phyloP scores from a whole-genome alignment of 2,888 invertebrate species.

The Cephus nigrinus region DNA sequence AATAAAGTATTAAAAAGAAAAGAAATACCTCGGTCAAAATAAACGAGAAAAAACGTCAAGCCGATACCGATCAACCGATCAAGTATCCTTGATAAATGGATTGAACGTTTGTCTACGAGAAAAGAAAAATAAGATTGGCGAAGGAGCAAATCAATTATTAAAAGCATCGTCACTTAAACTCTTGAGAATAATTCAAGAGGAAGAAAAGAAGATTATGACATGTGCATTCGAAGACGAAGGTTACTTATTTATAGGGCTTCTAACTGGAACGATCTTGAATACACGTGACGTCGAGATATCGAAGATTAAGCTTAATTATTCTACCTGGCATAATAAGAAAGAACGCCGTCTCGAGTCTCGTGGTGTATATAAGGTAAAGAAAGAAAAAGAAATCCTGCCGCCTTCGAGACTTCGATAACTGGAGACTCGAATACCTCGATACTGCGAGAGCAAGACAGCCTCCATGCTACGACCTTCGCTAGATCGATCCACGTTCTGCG shows the following conservation, averaged over 20 bases:
- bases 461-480: conserved; percentile 35
- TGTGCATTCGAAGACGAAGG: not conserved
- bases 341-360: not conserved
- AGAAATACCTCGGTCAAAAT: not conserved
- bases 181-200: not conserved
- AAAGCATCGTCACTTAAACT: not conserved
- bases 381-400: not conserved
- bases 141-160: not conserved
- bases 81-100: not conserved
- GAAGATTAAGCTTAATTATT: not conserved
- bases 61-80: not conserved
- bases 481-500: conserved; percentile 34
- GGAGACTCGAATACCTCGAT: not conserved
- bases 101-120: not conserved
- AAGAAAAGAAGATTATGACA: not conserved
- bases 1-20: not conserved
- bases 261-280: not conserved
- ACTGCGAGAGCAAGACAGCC: not conserved
- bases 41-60: not conserved
- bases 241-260: not conserved
- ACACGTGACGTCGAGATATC: not conserved
- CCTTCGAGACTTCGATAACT: not conserved
- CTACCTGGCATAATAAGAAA: not conserved
- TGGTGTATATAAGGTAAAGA: not conserved
- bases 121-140: not conserved